Base-by-base conservation (phyloP, 2,797 vertebrate species). In the Otolemur crassicaudatus region DNA sequence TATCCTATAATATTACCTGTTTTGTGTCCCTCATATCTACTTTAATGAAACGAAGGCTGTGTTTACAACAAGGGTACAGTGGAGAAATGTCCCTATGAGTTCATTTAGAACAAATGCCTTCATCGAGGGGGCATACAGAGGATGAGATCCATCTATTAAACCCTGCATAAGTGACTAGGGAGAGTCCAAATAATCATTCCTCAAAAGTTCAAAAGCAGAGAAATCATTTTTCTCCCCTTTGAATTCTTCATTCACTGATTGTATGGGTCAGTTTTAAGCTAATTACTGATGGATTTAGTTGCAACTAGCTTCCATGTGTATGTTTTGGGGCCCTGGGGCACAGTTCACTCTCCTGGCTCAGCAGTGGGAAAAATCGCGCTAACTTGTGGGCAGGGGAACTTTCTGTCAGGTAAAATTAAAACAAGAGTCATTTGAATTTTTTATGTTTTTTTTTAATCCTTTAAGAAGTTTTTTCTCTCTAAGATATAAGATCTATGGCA, bases 41-140 rank as follows among this genome's bases (percentile, higher is more conserved):
- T 92, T 96, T 34, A 82, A 80, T n/a, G 56, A 73, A 96, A 79
- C 43, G 88, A 84, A 7, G 53, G 31, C 16, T 88, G 34, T 70
- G 87, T 80, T 49, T 90, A 8, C 58, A 80, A 49, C 77, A 61
- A 94, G 16, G 19, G 25, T 84, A 93, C 43, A 86, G 3, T 43
- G 9, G 40, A 93, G 63, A 73, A 89, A 34, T 17, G 43, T 31
- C n/a, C 27, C 70, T 13, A 76, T 61, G 49, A 87, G 10, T 87
- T 94, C 19, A 70, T 65, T 94, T 94, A 73, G 70, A 89, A 86
- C 69, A 88, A 97, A 91, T 87, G n/a, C 9, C 27, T 90, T 95
- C 72, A 65, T 40, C 7, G n/a, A 3, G 4, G 61, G 37, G 23
- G 12, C 25, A 77, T 31, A 22, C 0, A 23, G 17, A 12, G 29